Evolutionary conservation across 2,113 vertebrate genomes (phyloP).

Genomic region (Nymphicus hollandicus): DNA sequence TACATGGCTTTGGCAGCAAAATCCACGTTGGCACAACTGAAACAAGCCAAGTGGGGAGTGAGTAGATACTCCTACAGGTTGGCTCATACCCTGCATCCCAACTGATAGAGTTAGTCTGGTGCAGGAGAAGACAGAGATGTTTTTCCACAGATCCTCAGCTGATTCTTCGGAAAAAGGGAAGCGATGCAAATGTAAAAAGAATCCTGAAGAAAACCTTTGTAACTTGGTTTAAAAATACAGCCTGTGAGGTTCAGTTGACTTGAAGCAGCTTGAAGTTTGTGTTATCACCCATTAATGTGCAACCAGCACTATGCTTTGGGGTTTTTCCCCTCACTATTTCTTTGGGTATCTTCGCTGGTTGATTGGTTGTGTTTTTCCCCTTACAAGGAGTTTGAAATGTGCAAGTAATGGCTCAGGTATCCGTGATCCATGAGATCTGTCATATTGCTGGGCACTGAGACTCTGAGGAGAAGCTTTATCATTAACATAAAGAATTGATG

Average conservation of each 20-base stretch:
- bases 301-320: not conserved
- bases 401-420: not conserved
- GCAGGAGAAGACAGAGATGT: not conserved
- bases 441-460: not conserved
- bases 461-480: not conserved
- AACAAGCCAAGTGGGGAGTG: not conserved
- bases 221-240: not conserved
- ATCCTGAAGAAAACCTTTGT: not conserved
- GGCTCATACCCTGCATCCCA: not conserved
- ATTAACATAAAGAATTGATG: not conserved
- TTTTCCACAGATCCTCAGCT: not conserved
- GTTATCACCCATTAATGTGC: not conserved
- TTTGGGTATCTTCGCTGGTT: not conserved
- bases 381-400: not conserved
- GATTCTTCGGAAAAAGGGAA: not conserved
- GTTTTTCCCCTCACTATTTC: not conserved
- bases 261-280: not conserved
- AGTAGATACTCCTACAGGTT: not conserved
- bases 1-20: not conserved
- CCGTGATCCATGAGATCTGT: not conserved
- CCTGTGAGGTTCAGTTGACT: not conserved
- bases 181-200: not conserved
- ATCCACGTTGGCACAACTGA: not conserved
- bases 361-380: not conserved
- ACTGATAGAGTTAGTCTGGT: not conserved